A percentile compares a stretch with the other conserved stretches of the same genome.
These are phyloP conservation scores for Capitulum mitella DNA, from an alignment of 2,888 invertebrate genomes.

Conservation along the genomic window DNA sequence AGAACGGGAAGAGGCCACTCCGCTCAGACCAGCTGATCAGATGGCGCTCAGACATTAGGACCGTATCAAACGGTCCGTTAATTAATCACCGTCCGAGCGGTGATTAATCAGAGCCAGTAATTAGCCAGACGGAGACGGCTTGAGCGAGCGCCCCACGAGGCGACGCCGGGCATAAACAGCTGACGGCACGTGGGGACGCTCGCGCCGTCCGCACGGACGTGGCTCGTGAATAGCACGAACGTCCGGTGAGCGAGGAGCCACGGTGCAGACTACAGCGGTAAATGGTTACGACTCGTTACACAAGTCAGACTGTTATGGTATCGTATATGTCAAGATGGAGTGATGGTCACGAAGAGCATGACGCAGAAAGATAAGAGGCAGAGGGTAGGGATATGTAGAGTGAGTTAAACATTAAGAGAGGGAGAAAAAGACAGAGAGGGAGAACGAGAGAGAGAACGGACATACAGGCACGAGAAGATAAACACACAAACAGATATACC, in stretches of 20 bases:
- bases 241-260: too few species aligned
- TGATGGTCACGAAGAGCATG: too few species aligned
- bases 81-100: not conserved
- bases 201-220: too few species aligned
- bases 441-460: not conserved
- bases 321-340: too few species aligned
- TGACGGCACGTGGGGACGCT: not conserved
- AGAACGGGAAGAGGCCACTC: not conserved
- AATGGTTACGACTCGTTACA: too few species aligned
- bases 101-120: not conserved
- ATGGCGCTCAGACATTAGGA: not conserved
- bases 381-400: not conserved
- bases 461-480: too few species aligned
- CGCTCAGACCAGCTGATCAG: not conserved
- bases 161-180: not conserved
- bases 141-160: not conserved
- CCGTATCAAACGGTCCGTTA: not conserved
- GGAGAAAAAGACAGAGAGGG: not conserved
- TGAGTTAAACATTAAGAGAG: not conserved
- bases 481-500: not conserved
- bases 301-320: too few species aligned
- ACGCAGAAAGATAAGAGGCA: not conserved
- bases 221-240: too few species aligned
- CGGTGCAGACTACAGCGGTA: too few species aligned
- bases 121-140: not conserved